Evolutionary conservation across 1,140 invertebrate species (phyloP), one percentile per base, ranked within the genome.

Genomic region (Leucophenga varia): DNA sequence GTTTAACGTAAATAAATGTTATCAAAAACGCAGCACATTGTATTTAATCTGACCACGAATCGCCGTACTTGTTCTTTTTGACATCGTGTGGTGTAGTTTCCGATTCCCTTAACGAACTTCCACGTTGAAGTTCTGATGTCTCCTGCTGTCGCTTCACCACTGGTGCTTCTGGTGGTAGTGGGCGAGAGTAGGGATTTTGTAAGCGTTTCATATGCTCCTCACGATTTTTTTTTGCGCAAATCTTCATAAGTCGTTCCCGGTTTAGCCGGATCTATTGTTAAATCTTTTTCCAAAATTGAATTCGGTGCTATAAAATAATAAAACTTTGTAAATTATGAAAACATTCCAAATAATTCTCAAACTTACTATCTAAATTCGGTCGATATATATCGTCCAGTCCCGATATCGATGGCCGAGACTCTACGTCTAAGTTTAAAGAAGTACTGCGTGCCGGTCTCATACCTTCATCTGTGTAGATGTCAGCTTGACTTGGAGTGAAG

Each of bases 221-320:
- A 4, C 83, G 69, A 68, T 85, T 84, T 57, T 76, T n/a, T 76
- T 21, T 71, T 77, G 36, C 83, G 75, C 17, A 84, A 59, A 47
- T 84, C 81, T 43, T 85, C 82, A 58, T 85, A 84, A 35, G 78
- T 77, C 20, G 77, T 78, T 2, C 74, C 59, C 4, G 57, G 57
- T 42, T 76, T 75, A 7, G 60, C 61, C 8, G 65, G 44, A 22
- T 64, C 57, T 19, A 65, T 25, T 3, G 69, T 61, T 34, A 74
- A 30, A 4, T 74, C 64, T 0, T 67, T 54, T 31, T 74, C 68
- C 14, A 59, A 30, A 32, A 57, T 30, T 5, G 56, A 28, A 9
- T 12, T 43, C 14, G 47, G 36, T 43, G 47, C 54, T 56, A 17
- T 0, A 32, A 13, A 41, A 32, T 36, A 19, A n/a, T n/a, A 2